A percentile compares a stretch with the other conserved stretches of the same genome.
Conservation (phyloP, 2,888 invertebrate species). For the Leptinotarsa juncta region DNA sequence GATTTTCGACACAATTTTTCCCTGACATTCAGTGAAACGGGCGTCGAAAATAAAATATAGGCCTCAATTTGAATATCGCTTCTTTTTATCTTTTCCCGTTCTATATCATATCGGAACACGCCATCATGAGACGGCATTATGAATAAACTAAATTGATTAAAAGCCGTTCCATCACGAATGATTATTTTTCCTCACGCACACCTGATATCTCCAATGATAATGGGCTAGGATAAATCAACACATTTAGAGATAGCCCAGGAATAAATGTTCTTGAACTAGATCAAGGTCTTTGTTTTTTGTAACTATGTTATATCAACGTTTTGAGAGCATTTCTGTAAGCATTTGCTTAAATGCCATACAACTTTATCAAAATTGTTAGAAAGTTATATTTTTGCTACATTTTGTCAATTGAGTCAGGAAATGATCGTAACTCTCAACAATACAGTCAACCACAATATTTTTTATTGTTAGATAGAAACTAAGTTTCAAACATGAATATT, state of each 20-base stretch:
- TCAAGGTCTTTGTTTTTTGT: no score
- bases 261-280: background rate
- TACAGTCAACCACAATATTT: no score
- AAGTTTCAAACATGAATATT: no score
- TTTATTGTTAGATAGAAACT: no score
- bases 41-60: background rate
- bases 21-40: background rate
- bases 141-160: constrained; percentile 37
- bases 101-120: constrained; percentile 27
- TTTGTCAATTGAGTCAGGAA: no score
- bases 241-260: constrained; percentile 13
- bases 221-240: constrained; percentile 4
- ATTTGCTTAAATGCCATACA: no score
- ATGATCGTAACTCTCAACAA: no score
- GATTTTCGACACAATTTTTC: background rate
- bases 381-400: no score
- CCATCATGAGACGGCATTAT: constrained; percentile 22
- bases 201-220: constrained; percentile 19
- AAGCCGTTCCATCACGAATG: constrained; percentile 37
- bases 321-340: no score
- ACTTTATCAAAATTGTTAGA: no score
- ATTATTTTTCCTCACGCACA: constrained; percentile 49
- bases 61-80: constrained; percentile 15
- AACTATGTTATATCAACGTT: no score
- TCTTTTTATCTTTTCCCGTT: constrained; percentile 11